These are phyloP conservation scores for Pachyuromys duprasi DNA, from an alignment of 2,797 vertebrate genomes.

Conservation along the genomic window DNA sequence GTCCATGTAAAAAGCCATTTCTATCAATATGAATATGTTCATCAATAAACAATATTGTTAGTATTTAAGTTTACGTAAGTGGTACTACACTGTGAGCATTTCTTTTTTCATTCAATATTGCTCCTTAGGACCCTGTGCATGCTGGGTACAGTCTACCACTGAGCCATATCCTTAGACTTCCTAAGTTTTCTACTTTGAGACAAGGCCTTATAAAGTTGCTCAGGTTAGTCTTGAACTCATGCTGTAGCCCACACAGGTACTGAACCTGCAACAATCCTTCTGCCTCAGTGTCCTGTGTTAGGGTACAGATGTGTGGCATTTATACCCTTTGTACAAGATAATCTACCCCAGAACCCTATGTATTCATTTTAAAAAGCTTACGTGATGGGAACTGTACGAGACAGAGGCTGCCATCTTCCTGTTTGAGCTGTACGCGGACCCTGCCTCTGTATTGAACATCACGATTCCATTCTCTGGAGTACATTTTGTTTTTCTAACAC, in stretches of 20 bases:
- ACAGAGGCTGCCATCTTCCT: slow-evolving; percentile 93
- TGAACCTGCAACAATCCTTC: not conserved
- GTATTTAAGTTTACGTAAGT: not conserved
- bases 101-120: slow-evolving; percentile 19
- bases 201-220: not conserved
- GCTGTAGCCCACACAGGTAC: not conserved
- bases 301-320: not conserved
- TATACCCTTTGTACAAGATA: not conserved
- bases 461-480: slow-evolving; percentile 96
- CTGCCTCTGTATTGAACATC: slow-evolving; percentile 95
- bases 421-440: slow-evolving; percentile 94
- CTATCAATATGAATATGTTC: not conserved
- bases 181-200: not conserved
- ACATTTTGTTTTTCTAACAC: slow-evolving; percentile 94
- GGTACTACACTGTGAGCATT: not conserved
- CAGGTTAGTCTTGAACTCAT: not conserved
- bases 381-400: slow-evolving; percentile 94
- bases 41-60: not conserved
- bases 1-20: not conserved
- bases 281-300: not conserved
- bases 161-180: not conserved
- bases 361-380: slow-evolving; percentile 86
- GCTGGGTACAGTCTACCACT: not conserved
- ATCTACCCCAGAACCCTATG: not conserved
- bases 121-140: not conserved